Base-by-base conservation (phyloP, 2,888 invertebrate genomes). In the Eristalinus sepulchralis region DNA sequence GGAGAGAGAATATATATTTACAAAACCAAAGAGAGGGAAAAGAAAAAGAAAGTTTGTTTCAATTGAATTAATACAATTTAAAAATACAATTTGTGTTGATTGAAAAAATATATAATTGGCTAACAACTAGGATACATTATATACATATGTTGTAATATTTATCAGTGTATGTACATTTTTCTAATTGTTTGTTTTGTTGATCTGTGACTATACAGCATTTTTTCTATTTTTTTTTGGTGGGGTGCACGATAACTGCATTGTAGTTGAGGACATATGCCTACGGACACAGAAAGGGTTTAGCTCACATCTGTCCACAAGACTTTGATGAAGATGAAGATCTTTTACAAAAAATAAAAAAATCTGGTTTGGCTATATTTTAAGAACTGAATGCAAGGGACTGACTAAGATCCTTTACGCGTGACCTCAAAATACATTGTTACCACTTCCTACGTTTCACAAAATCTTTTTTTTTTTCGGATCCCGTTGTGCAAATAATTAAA, bases 1-100 rank as follows among this genome's bases (percentile, higher is more conserved):
- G 68, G 68, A 80, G 62, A 83, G 75, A 77, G 70, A 86, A 47
- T 72, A 88, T 73, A 84, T 47, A n/a, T n/a, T n/a, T n/a, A 79
- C 27, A 27, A 27, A 84, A 88, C 60, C 59, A 55, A 85, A 72
- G 75, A 82, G 53, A 63, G 68, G 59, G 66, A 78, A 84, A 53
- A 82, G 24, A 57, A 82, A 77, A 78, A 84, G 57, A 82, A 62
- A 82, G 55, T 67, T 76, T 77, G 77, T 68, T 83, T 82, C 2
- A 27, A 71, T 67, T 85, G 73, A 76, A 17, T 47, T 17, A 47
- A 17, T 17, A 17, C 17, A 39, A 39, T n/a, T n/a, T n/a, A n/a
- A n/a, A n/a, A n/a, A 39, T 70, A 80, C 79, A 77, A 59, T 75
- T 27, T 77, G 57, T 71, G 59, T 62, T 66, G 20, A 39, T 39